Percentiles rank a stretch among this genome's conserved stretches.
phyloP scores from a whole-genome alignment of 2,797 vertebrate genomes.

The Mus minutoides region DNA sequence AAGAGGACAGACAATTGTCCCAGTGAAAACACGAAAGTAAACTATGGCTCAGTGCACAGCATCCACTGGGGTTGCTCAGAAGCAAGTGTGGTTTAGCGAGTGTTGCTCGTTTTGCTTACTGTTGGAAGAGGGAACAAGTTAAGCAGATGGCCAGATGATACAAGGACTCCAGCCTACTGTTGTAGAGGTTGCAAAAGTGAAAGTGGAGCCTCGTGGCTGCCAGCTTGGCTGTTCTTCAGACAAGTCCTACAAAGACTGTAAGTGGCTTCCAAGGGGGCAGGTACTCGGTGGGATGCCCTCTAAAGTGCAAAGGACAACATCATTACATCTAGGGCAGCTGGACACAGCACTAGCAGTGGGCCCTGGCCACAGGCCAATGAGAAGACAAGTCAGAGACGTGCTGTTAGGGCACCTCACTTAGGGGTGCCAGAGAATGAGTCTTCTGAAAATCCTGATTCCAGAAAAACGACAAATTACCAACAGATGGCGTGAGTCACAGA shows the following conservation, averaged over 20 bases:
- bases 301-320: conserved; percentile 65
- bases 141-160: conserved; percentile 86
- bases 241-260: conserved; percentile 81
- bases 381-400: conserved; percentile 47
- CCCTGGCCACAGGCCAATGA: conserved; percentile 38
- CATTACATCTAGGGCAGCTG: conserved; percentile 58
- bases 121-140: conserved; percentile 79
- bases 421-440: conserved; percentile 46
- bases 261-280: conserved; percentile 80
- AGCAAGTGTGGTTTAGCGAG: neutral
- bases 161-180: conserved; percentile 83
- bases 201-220: conserved; percentile 83
- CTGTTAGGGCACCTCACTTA: conserved; percentile 10
- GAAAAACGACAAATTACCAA: conserved; percentile 76
- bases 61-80: neutral
- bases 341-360: conserved; percentile 64
- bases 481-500: neutral
- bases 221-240: conserved; percentile 86
- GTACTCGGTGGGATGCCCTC: conserved; percentile 75
- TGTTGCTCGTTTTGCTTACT: conserved; percentile 45
- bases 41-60: neutral
- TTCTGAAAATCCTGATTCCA: conserved; percentile 71
- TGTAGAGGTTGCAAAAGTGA: conserved; percentile 83
- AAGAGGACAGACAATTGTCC: neutral
- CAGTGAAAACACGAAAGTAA: neutral